Evolutionary conservation across 1,140 invertebrate species (phyloP).

Genomic region (Apis florea): DNA sequence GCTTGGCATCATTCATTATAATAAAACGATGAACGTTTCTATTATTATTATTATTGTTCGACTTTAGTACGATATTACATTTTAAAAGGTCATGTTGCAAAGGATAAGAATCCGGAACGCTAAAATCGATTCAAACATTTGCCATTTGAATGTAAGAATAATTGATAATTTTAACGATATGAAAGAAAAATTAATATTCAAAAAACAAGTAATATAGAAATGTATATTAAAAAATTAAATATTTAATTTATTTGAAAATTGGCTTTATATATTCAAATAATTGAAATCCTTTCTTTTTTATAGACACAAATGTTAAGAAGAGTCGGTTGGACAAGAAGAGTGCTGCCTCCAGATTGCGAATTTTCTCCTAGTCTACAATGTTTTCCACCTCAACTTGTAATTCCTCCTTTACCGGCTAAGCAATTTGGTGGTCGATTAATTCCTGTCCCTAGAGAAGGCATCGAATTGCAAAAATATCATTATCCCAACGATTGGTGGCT

Average conservation of each 20-base stretch:
- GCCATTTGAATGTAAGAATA: too few species aligned
- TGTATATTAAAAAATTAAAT: too few species aligned
- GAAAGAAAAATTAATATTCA: too few species aligned
- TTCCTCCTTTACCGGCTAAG: slow-evolving; percentile 79
- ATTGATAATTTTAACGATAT: too few species aligned
- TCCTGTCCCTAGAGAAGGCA: slow-evolving; percentile 82
- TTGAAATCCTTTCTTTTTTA: slow-evolving; percentile 10
- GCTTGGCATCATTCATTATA: slow-evolving; percentile 13
- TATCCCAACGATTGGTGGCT: slow-evolving; percentile 84
- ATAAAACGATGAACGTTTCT: slow-evolving; percentile 20
- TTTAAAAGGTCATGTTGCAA: neutral
- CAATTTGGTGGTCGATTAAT: slow-evolving; percentile 80
- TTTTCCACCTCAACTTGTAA: slow-evolving; percentile 82
- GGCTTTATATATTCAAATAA: neutral
- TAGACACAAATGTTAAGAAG: slow-evolving; percentile 79
- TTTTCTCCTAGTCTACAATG: slow-evolving; percentile 80
- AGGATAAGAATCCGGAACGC: neutral
- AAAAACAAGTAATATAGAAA: too few species aligned
- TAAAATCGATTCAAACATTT: neutral
- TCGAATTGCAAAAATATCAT: slow-evolving; percentile 84
- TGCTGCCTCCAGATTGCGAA: slow-evolving; percentile 83
- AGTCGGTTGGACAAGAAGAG: slow-evolving; percentile 82
- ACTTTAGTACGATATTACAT: neutral
- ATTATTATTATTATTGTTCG: slow-evolving; percentile 28
- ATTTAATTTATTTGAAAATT: neutral